These are phyloP conservation scores for Atta texana DNA, from an alignment of 1,140 invertebrate genomes.

Conservation along the genomic window DNA sequence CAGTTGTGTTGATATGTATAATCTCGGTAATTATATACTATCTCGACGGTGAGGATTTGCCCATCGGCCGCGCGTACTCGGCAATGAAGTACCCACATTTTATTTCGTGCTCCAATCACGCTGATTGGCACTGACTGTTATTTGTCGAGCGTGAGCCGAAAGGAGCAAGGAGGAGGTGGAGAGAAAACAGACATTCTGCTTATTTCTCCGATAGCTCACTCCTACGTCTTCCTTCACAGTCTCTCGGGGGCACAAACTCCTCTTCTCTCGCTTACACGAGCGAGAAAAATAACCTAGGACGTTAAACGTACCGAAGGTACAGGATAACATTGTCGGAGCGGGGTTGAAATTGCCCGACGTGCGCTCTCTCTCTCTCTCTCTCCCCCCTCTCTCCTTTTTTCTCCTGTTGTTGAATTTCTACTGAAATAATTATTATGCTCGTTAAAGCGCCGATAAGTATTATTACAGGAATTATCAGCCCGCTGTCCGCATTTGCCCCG, in stretches of 20 bases:
- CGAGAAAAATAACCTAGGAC: conserved; percentile 8
- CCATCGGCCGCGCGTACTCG: conserved; percentile 45
- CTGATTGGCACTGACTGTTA: conserved; percentile 80
- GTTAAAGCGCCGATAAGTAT: conserved; percentile 64
- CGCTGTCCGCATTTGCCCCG: conserved; percentile 45
- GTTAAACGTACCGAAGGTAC: conserved; percentile 41
- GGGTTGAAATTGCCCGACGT: conserved; percentile 61
- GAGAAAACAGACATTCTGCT: conserved; percentile 59
- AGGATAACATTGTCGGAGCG: conserved; percentile 62
- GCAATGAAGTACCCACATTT: conserved; percentile 72
- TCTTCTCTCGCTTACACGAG: conserved; percentile 39
- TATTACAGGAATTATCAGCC: conserved; percentile 63
- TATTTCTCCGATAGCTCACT: conserved; percentile 68
- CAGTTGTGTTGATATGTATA: conserved; percentile 84
- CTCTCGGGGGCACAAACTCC: conserved; percentile 38
- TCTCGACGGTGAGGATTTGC: conserved; percentile 70
- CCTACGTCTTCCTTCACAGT: conserved; percentile 53
- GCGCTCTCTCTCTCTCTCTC: neutral
- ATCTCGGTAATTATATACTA: conserved; percentile 82
- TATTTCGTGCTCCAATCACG: conserved; percentile 77
- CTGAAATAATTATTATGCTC: conserved; percentile 70
- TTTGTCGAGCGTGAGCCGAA: conserved; percentile 67
- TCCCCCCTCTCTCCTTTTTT: neutral
- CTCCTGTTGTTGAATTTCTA: conserved; percentile 26
- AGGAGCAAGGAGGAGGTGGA: conserved; percentile 44